Conservation (phyloP, 2,888 invertebrate species). For the Drosophila neonasuta region DNA sequence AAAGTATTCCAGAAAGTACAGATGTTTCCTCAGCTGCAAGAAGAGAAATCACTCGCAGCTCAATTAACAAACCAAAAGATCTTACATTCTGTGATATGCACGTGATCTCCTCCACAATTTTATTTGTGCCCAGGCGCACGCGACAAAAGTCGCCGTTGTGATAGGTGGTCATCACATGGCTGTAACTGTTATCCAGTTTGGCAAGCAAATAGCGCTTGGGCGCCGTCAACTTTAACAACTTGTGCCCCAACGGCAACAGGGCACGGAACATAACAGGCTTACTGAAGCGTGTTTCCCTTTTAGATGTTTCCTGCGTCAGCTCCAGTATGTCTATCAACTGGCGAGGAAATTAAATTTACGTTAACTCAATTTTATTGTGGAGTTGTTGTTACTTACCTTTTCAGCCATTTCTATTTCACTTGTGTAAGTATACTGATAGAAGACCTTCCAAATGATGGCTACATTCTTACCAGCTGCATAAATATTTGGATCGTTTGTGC, state of each 20-base stretch:
- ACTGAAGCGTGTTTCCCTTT: conserved; percentile 19
- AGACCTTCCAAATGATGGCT: conserved; percentile 28
- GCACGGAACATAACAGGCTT: conserved; percentile 52
- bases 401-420: conserved; percentile 65
- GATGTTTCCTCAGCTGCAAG: conserved; percentile 2
- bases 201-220: conserved; percentile 68
- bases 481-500: conserved; percentile 64
- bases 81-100: conserved; percentile 67
- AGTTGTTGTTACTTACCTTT: conserved; percentile 52
- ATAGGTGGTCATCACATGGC: conserved; percentile 58
- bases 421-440: conserved; percentile 60
- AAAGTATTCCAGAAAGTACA: conserved; percentile 71
- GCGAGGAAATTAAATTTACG: not conserved
- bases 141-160: conserved; percentile 71
- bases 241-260: conserved; percentile 59
- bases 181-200: conserved; percentile 54
- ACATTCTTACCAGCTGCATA: conserved; percentile 70
- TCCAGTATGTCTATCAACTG: conserved; percentile 59
- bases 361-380: not conserved
- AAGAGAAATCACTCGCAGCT: not conserved
- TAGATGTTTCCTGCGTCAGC: conserved; percentile 1
- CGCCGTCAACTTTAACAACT: conserved; percentile 55
- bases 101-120: conserved; percentile 71
- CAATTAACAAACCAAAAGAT: not conserved
- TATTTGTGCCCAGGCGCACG: conserved; percentile 55